Conservation (phyloP, 2,113 vertebrate species). For the Hirundichthys speculiger region DNA sequence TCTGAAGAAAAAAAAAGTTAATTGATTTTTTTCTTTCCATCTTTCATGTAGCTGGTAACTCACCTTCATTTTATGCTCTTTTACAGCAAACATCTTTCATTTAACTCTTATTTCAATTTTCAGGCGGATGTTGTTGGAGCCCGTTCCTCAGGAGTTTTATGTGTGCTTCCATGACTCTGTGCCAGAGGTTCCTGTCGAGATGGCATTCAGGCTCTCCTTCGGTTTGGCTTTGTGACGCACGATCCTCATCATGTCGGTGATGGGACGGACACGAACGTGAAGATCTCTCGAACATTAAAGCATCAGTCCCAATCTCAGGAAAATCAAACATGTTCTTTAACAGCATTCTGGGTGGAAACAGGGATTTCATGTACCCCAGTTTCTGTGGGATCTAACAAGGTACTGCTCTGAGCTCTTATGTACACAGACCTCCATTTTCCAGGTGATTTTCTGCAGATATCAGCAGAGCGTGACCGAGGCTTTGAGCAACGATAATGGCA, state of each 20-base stretch:
- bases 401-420: too few relatives aligned
- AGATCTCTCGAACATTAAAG: not conserved
- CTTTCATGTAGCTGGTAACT: too few relatives aligned
- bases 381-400: not conserved
- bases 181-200: conserved; percentile 90
- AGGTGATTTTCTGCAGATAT: conserved; percentile 13
- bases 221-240: conserved; percentile 83
- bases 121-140: conserved; percentile 91
- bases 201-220: conserved; percentile 95
- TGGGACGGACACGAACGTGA: not conserved
- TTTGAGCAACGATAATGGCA: not conserved
- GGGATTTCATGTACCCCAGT: not conserved
- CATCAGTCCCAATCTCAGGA: conserved; percentile 39
- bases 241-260: not conserved
- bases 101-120: conserved; percentile 4
- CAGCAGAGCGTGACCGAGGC: not conserved
- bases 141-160: conserved; percentile 93
- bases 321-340: not conserved
- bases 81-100: not conserved
- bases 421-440: not conserved
- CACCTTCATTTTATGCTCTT: not conserved
- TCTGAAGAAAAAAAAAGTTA: too few relatives aligned
- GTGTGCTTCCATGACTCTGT: conserved; percentile 98
- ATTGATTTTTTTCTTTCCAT: too few relatives aligned
- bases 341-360: not conserved